phyloP scores from a whole-genome alignment of 2,797 vertebrate species.

The Fistularia tabacaria region DNA sequence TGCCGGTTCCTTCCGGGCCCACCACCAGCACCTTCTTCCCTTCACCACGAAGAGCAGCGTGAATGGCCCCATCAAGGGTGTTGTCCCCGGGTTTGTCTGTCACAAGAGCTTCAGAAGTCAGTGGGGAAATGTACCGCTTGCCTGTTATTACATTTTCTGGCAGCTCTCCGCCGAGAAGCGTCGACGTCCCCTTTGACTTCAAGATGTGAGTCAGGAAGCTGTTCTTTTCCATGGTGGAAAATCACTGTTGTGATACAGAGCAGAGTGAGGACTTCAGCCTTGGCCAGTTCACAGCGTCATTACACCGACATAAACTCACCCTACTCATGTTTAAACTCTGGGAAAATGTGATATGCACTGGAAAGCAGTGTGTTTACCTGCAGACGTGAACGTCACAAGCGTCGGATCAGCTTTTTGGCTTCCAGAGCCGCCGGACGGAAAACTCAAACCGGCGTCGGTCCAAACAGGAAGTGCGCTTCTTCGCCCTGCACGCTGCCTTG shows the following conservation, averaged over 20 bases:
- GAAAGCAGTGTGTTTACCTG: too few relatives aligned
- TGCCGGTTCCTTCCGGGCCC: slow-evolving; percentile 72
- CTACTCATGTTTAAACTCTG: too few relatives aligned
- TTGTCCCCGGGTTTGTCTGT: background rate
- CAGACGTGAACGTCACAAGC: too few relatives aligned
- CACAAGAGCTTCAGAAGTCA: slow-evolving; percentile 2
- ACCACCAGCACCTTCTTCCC: slow-evolving; percentile 44
- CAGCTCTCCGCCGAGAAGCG: slow-evolving; percentile 58
- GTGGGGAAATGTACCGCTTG: slow-evolving; percentile 44
- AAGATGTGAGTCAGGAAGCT: slow-evolving; percentile 27
- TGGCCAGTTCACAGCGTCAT: too few relatives aligned
- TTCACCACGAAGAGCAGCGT: slow-evolving; percentile 24
- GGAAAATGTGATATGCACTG: too few relatives aligned
- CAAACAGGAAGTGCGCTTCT: too few relatives aligned
- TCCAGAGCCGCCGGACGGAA: too few relatives aligned
- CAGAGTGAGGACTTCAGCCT: too few relatives aligned
- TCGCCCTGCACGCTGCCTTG: too few relatives aligned
- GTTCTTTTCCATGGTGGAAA: slow-evolving; percentile 52
- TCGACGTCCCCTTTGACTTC: slow-evolving; percentile 26
- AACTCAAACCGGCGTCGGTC: too few relatives aligned
- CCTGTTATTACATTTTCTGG: slow-evolving; percentile 48
- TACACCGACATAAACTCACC: too few relatives aligned
- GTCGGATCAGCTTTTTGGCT: too few relatives aligned
- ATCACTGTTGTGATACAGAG: background rate
- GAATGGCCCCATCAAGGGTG: slow-evolving; percentile 46